These are phyloP conservation scores for Euplexia lucipara DNA, from an alignment of 2,888 invertebrate species.

Conservation along the genomic window DNA sequence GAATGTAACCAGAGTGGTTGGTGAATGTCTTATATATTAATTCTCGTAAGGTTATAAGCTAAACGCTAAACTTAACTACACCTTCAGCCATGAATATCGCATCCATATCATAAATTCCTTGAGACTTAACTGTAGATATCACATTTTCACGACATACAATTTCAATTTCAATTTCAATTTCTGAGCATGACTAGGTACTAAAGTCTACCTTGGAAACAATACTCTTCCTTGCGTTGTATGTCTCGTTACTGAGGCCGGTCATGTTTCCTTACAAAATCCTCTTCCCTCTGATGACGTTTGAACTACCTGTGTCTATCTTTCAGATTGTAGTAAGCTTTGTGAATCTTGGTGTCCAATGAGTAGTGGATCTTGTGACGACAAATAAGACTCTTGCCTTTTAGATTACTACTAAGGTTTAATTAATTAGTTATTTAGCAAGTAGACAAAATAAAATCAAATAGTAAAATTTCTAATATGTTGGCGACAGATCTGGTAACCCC, in stretches of 20 bases:
- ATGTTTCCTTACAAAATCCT: not conserved
- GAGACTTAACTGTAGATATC: no score
- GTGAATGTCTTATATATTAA: no score
- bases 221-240: not conserved
- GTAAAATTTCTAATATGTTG: no score
- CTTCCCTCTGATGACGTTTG: not conserved
- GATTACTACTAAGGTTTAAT: not conserved
- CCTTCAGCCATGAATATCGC: no score
- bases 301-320: not conserved
- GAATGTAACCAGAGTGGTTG: no score
- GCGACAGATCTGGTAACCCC: no score
- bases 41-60: no score
- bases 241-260: not conserved
- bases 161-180: no score
- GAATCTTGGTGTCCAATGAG: not conserved
- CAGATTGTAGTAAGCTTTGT: not conserved
- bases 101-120: no score
- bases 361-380: not conserved
- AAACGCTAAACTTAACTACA: no score
- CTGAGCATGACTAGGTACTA: not conserved
- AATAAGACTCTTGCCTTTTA: not conserved
- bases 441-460: no score
- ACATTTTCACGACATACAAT: no score
- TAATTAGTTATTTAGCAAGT: conserved; percentile 8
- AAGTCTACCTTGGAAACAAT: not conserved